phyloP scores from a whole-genome alignment of 64 coral and sea anemone genomes.

The Porites lutea region DNA sequence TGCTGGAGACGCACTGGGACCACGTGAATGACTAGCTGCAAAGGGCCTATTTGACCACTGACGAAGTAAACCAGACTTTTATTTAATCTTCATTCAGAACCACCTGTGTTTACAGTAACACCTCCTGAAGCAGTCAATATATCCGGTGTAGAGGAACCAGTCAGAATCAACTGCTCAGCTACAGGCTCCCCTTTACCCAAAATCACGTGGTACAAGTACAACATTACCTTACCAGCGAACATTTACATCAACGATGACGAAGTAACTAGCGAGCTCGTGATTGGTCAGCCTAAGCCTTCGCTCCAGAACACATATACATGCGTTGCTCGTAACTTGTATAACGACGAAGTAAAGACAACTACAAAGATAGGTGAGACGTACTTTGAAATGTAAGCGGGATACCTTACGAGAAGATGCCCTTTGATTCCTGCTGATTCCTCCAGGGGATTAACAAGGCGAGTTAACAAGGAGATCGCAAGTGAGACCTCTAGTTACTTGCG shows the following conservation, averaged over 20 bases:
- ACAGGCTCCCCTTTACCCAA: conserved; percentile 3
- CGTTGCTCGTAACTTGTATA: conserved; percentile 15
- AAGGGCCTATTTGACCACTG: too few species aligned
- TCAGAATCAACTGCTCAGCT: conserved; percentile 19
- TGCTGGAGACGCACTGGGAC: too few species aligned
- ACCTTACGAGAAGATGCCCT: too few species aligned
- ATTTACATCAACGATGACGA: neutral
- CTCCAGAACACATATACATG: neutral
- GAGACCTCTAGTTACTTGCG: too few species aligned
- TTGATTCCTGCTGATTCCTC: too few species aligned
- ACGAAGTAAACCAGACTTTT: too few species aligned
- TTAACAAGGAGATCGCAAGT: too few species aligned
- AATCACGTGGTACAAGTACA: conserved; percentile 26
- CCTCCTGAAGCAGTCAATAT: neutral
- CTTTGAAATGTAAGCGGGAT: too few species aligned
- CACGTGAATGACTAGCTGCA: too few species aligned
- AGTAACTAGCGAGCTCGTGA: neutral
- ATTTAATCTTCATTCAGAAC: neutral
- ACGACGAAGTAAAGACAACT: conserved; percentile 1
- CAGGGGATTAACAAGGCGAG: too few species aligned
- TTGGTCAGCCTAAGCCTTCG: too few species aligned
- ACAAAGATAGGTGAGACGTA: neutral
- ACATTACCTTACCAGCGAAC: neutral
- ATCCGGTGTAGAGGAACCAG: neutral
- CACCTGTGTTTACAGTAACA: neutral